Conservation (phyloP, 2,888 invertebrate genomes). For the Ormyrus pomaceus region DNA sequence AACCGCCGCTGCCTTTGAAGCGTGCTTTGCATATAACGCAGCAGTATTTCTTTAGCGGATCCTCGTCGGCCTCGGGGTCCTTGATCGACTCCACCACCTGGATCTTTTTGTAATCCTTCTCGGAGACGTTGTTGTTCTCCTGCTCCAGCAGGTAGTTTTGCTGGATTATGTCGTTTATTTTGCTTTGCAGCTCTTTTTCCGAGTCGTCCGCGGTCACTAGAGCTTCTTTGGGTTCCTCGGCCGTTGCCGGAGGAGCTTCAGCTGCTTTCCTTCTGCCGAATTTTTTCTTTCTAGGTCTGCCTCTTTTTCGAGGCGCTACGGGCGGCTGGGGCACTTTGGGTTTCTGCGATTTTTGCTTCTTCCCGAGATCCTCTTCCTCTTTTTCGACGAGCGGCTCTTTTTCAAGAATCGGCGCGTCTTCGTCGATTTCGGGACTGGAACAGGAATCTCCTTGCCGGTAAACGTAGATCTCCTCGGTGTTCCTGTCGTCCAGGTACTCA, state of each 20-base stretch:
- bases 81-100: conserved; percentile 33
- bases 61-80: conserved; percentile 19
- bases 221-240: not conserved
- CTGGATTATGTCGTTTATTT: conserved; percentile 68
- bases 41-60: conserved; percentile 66
- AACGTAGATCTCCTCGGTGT: conserved; percentile 62
- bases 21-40: conserved; percentile 69
- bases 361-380: not conserved
- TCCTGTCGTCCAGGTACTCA: conserved; percentile 57
- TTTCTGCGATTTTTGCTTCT: not conserved
- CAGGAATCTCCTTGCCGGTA: conserved; percentile 55
- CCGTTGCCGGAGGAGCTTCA: not conserved
- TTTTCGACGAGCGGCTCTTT: not conserved
- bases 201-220: not conserved
- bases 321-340: not conserved
- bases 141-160: conserved; percentile 66
- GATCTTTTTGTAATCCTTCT: conserved; percentile 40
- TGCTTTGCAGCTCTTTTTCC: conserved; percentile 56
- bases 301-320: conserved; percentile 13
- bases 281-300: conserved; percentile 38
- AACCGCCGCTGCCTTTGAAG: conserved; percentile 73
- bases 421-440: conserved; percentile 30
- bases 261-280: not conserved
- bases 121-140: conserved; percentile 68
- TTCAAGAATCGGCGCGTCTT: not conserved